Conservation (phyloP, 2,797 vertebrate genomes). For the Cetoscarus ocellatus region DNA sequence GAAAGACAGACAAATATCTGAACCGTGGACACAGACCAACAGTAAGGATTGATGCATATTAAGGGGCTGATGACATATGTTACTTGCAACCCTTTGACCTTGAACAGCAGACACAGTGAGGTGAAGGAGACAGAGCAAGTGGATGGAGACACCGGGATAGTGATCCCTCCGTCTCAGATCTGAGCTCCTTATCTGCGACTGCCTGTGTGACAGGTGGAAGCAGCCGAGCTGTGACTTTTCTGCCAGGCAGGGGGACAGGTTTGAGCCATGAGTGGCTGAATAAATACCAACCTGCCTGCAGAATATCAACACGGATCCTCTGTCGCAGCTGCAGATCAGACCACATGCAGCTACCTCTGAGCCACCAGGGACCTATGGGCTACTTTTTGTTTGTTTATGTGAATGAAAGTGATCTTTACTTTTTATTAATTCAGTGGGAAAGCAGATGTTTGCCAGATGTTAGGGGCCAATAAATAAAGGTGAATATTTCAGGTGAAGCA, state of each 20-base stretch:
- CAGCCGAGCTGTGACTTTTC: not conserved
- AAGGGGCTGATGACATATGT: not conserved
- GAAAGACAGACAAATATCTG: not conserved
- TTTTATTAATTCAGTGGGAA: not conserved
- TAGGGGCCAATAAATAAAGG: not conserved
- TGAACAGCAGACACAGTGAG: not conserved
- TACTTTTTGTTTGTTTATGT: not conserved
- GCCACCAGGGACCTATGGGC: not conserved
- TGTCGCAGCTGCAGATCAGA: not conserved
- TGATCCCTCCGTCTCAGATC: conserved; percentile 2
- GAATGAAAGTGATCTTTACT: not conserved
- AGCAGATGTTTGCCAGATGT: not conserved
- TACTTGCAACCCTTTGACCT: not conserved
- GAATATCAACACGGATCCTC: conserved; percentile 7
- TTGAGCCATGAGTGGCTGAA: not conserved
- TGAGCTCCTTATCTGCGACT: not conserved
- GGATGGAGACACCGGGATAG: not conserved
- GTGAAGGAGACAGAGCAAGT: not conserved
- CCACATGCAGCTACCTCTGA: not conserved
- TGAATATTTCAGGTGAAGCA: not conserved
- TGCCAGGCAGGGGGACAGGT: not conserved
- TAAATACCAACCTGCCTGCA: conserved; percentile 10
- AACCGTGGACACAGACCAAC: not conserved
- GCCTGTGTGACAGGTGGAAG: not conserved
- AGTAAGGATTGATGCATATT: not conserved